Evolutionary conservation across 2,113 vertebrate genomes (phyloP).

Genomic region (Carettochelys insculpta): DNA sequence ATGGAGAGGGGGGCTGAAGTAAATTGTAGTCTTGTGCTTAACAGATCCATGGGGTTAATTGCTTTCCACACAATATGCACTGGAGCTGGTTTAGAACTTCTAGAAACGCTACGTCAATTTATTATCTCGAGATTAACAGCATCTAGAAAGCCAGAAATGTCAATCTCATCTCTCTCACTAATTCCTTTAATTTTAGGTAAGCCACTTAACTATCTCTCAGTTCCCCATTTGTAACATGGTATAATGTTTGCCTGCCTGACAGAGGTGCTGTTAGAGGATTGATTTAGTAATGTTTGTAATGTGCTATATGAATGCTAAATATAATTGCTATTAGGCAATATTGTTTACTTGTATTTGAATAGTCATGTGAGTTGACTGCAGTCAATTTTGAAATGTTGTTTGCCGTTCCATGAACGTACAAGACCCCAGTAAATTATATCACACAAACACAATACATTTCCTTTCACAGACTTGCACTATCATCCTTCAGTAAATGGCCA

Average conservation of each 20-base stretch:
- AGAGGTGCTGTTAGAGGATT: background rate
- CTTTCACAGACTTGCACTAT: background rate
- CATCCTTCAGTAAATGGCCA: background rate
- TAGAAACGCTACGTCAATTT: background rate
- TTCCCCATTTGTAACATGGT: background rate
- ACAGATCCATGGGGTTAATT: background rate
- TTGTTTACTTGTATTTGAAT: background rate
- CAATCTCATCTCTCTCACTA: background rate
- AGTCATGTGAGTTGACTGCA: background rate
- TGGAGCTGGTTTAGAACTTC: background rate
- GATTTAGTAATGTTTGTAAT: background rate
- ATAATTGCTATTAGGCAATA: background rate
- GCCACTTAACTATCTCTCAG: fast-evolving
- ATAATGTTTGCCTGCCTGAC: background rate
- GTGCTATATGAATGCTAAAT: background rate
- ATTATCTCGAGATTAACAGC: background rate
- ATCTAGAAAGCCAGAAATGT: background rate
- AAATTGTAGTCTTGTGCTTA: background rate
- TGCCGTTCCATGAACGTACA: background rate
- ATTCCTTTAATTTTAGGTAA: background rate
- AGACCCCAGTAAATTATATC: background rate
- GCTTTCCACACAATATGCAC: background rate
- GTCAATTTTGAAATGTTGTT: background rate
- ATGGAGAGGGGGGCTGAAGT: background rate
- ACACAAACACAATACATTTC: background rate